Evolutionary conservation across 2,888 invertebrate species (phyloP).

Genomic region (Erebia palarica): DNA sequence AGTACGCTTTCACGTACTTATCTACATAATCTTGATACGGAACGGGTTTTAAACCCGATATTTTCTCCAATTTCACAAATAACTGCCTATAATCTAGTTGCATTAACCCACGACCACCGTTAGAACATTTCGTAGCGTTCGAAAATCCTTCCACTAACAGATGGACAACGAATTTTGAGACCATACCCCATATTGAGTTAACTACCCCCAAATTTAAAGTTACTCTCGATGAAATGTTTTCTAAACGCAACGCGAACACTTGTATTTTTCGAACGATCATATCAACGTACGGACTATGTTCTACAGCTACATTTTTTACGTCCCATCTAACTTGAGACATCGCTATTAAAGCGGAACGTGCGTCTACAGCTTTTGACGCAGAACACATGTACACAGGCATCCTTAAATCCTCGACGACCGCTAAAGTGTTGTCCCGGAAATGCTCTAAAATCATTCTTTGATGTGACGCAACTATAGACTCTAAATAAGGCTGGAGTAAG

Average conservation of each 20-base stretch:
- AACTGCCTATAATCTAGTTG: slow-evolving; percentile 98
- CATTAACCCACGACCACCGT: slow-evolving; percentile 98
- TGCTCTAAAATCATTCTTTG: slow-evolving; percentile 86
- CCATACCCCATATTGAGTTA: slow-evolving; percentile 92
- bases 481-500: slow-evolving; percentile 91
- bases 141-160: slow-evolving; percentile 97
- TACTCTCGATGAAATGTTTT: slow-evolving; percentile 86
- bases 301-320: slow-evolving; percentile 96
- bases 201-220: slow-evolving; percentile 87
- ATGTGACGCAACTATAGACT: slow-evolving; percentile 89
- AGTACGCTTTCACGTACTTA: slow-evolving; percentile 97
- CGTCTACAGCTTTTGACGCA: slow-evolving; percentile 90
- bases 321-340: slow-evolving; percentile 98
- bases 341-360: slow-evolving; percentile 87
- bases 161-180: slow-evolving; percentile 92
- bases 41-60: slow-evolving; percentile 91
- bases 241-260: slow-evolving; percentile 89
- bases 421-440: slow-evolving; percentile 88
- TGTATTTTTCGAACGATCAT: slow-evolving; percentile 88
- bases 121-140: slow-evolving; percentile 95
- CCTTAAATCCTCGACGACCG: slow-evolving; percentile 88
- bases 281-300: slow-evolving; percentile 95
- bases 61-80: slow-evolving; percentile 93
- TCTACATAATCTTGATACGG: slow-evolving; percentile 96
- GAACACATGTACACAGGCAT: slow-evolving; percentile 94